Base-by-base conservation (phyloP, 2,888 invertebrate species). In the Balanococcus diminutus region DNA sequence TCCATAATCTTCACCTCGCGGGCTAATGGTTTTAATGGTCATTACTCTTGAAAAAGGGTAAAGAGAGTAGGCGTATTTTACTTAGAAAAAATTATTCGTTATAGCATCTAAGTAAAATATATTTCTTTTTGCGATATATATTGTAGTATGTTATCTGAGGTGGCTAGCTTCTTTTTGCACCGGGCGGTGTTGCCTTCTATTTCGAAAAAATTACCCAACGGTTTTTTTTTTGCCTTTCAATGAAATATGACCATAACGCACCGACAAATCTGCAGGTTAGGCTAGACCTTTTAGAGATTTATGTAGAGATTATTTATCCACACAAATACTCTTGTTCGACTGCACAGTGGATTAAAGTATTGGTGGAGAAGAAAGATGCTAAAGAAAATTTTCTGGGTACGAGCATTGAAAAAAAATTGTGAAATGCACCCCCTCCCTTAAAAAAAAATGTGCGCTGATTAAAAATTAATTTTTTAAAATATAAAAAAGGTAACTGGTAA, bases 1-100 rank as follows among this genome's bases (percentile, higher is more conserved):
- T 67, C 61, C 61, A 67, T 67, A 67, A 67, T 67, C 61, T 67
- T 67, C 28, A 67, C 61, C 61, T 67, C 28, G 61, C 14, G 8
- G 61, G 61, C 61, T 67, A 67, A 67, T 67, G 61, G 61, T 67
- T 67, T 67, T 67, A 67, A 67, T 67, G 61, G 61, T 67, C 61
- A 67, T 67, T 67, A 67, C 61, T 67, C 25, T 67, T 25, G 61
- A 25, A 67, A 67, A 67, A 67, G 19, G 8, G 5, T n/a, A 67
- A 25, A 3, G 28, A 67, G 61, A 67, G 61, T n/a, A n/a, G 19
- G 8, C 36, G 8, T 6, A 25, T 67, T 67, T 67, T 25, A 67
- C 61, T 67, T 67, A 67, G n/a, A 67, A 67, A 67, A 67, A 67
- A 67, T 67, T 67, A 67, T 67, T 67, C 25, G 61, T 67, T 25